phyloP scores from a whole-genome alignment of 53 echinoderm and acorn worm species.

The Temnopleurus reevesii region DNA sequence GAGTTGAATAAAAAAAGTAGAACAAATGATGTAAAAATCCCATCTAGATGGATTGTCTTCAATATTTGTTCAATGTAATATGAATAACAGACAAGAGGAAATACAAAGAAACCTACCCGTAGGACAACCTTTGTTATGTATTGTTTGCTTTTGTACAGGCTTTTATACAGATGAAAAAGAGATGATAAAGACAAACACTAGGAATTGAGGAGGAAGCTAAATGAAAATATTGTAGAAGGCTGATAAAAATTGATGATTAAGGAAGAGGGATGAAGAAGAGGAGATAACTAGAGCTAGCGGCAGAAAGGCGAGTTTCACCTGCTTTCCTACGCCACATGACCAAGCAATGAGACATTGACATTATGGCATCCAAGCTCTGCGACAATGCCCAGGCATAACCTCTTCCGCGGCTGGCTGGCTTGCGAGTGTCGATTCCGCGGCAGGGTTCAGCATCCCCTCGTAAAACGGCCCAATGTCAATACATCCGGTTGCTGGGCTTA shows the following conservation, averaged over 20 bases:
- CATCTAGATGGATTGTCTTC: no score
- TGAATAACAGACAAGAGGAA: not conserved
- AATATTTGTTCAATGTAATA: not conserved
- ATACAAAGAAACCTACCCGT: not conserved
- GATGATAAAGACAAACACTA: not conserved
- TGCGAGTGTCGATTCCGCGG: conserved; percentile 44
- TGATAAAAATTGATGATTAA: conserved; percentile 4
- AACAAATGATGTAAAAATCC: no score
- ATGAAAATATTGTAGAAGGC: not conserved
- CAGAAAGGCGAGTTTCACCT: conserved; percentile 38
- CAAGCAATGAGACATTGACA: conserved; percentile 33
- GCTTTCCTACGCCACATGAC: conserved; percentile 12
- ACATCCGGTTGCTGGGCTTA: conserved; percentile 57
- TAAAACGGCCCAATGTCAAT: conserved; percentile 55
- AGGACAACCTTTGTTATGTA: not conserved
- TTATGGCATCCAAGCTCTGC: not conserved
- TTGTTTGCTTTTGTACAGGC: not conserved
- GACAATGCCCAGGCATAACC: conserved; percentile 59
- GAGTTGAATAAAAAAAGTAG: no score
- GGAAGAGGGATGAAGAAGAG: not conserved
- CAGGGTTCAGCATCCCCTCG: conserved; percentile 24
- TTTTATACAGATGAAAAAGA: not conserved
- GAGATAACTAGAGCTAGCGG: conserved; percentile 30
- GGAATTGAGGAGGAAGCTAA: not conserved
- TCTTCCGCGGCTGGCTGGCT: conserved; percentile 46